Percentiles rank a stretch among this genome's conserved stretches.
These are phyloP conservation scores for Myzus persicae DNA, from an alignment of 1,140 invertebrate genomes.

Conservation along the genomic window DNA sequence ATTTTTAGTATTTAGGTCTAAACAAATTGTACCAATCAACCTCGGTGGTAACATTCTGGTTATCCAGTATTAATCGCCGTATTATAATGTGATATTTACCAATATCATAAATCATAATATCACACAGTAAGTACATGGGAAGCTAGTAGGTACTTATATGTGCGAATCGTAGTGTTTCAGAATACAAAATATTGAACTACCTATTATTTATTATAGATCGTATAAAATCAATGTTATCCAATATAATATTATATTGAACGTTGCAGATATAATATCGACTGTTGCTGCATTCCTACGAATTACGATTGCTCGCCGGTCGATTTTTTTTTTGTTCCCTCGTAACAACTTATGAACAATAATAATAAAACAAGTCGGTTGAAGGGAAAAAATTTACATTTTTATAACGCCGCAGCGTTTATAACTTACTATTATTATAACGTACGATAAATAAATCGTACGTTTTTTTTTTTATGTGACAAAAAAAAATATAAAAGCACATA, in stretches of 20 bases:
- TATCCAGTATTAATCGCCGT: too few relatives aligned
- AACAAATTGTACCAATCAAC: background rate
- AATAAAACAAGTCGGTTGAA: slow-evolving; percentile 9
- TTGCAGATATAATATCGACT: background rate
- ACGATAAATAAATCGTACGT: background rate
- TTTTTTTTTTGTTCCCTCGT: background rate
- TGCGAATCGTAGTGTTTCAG: background rate
- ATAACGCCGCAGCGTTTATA: background rate
- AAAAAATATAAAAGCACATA: background rate
- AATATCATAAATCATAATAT: background rate
- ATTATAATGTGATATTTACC: background rate
- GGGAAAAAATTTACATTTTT: slow-evolving; percentile 6
- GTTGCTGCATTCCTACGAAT: background rate
- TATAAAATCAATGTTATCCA: background rate
- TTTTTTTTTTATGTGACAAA: slow-evolving; percentile 11
- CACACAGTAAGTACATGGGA: background rate
- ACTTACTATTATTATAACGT: background rate
- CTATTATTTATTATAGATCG: background rate
- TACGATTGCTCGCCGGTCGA: background rate
- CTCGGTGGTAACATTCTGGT: too few relatives aligned
- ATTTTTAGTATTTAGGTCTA: background rate
- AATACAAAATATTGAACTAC: background rate
- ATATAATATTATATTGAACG: background rate
- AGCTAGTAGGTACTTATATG: too few relatives aligned
- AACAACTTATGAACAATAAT: slow-evolving; percentile 17